Evolutionary conservation across 1,140 invertebrate species (phyloP).

Genomic region (Drosophila miranda): DNA sequence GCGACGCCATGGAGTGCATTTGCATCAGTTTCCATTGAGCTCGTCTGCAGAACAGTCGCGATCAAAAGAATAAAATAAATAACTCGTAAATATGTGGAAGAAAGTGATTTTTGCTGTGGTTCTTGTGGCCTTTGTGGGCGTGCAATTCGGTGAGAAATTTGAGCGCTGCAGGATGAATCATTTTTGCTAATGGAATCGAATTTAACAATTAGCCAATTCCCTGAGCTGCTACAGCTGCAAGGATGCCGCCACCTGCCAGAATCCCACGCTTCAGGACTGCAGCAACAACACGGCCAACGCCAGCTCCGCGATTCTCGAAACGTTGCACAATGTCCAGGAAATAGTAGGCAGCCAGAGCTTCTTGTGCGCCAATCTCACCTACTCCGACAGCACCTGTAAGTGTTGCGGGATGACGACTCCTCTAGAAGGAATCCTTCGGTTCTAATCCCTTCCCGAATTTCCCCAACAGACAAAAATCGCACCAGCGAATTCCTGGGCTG

Average conservation of each 20-base stretch:
- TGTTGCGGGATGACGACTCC: not conserved
- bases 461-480: constrained; percentile 10
- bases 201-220: constrained; percentile 26
- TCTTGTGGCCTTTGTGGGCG: constrained; percentile 37
- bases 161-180: not conserved
- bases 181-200: constrained; percentile 8
- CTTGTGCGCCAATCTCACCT: constrained; percentile 40
- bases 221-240: constrained; percentile 52
- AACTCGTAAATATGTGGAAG: constrained; percentile 34
- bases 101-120: constrained; percentile 44
- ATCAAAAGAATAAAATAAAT: not conserved
- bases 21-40: constrained; percentile 15
- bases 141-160: constrained; percentile 48
- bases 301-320: constrained; percentile 12
- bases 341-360: constrained; percentile 16
- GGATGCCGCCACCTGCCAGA: constrained; percentile 7
- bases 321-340: constrained; percentile 30
- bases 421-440: not conserved
- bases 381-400: constrained; percentile 23
- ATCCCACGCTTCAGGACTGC: constrained; percentile 37
- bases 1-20: not conserved
- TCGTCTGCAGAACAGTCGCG: not conserved
- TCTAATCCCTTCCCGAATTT: not conserved
- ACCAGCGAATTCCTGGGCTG: constrained; percentile 37
- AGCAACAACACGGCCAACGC: constrained; percentile 42